These are phyloP conservation scores for Lasioglossum figueresi DNA, from an alignment of 2,888 invertebrate genomes.

Conservation along the genomic window DNA sequence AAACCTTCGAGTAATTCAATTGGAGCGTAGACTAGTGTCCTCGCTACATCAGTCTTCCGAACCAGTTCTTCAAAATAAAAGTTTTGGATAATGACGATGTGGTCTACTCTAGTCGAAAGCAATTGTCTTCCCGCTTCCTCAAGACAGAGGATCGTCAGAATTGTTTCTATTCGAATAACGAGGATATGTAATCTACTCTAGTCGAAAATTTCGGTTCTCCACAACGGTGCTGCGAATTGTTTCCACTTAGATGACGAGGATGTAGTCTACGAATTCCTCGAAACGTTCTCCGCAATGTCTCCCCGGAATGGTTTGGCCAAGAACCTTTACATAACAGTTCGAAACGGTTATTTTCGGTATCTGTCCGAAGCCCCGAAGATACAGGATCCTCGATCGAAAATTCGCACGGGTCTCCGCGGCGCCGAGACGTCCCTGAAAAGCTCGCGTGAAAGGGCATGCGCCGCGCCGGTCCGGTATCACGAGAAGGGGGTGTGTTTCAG, in stretches of 20 bases:
- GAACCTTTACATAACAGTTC: not conserved
- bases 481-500: conserved; percentile 73
- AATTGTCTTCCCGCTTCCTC: not conserved
- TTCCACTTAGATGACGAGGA: not conserved
- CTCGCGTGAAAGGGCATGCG: conserved; percentile 75
- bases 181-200: not conserved
- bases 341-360: not conserved
- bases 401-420: conserved; percentile 26
- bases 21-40: too few relatives aligned
- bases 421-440: conserved; percentile 44
- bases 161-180: not conserved
- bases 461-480: conserved; percentile 66
- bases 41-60: not conserved
- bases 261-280: not conserved
- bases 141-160: not conserved
- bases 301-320: not conserved
- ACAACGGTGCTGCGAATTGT: not conserved
- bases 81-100: too few relatives aligned
- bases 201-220: not conserved
- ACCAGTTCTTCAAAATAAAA: not conserved
- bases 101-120: not conserved
- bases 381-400: not conserved
- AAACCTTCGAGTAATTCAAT: not conserved
- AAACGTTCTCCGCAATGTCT: not conserved
- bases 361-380: not conserved